Conservation (phyloP, 2,888 invertebrate species). For the Nasonovia ribisnigri region DNA sequence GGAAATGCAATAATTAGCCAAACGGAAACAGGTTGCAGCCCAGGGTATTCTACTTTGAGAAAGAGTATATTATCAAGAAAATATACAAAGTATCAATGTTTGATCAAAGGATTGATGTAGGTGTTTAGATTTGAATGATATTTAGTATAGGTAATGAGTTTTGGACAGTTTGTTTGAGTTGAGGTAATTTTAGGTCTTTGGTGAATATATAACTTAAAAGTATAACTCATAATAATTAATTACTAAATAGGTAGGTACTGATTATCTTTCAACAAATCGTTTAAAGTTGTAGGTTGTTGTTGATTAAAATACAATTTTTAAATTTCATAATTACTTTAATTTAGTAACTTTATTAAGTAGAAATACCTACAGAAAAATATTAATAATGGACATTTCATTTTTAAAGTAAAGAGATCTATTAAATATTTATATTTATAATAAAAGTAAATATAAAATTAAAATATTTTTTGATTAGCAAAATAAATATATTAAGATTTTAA, state of each 20-base stretch:
- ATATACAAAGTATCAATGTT: neutral
- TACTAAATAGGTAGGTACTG: neutral
- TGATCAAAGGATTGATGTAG: neutral
- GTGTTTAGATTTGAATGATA: neutral
- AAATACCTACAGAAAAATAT: neutral
- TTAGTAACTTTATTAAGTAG: neutral
- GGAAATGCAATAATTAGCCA: too few relatives aligned
- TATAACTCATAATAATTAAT: neutral
- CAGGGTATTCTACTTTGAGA: too few relatives aligned
- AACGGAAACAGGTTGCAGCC: too few relatives aligned
- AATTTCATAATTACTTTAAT: neutral
- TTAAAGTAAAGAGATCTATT: neutral
- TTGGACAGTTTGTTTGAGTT: neutral
- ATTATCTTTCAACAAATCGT: neutral
- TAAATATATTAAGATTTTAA: neutral
- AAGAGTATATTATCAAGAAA: neutral
- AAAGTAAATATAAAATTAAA: conserved; percentile 6
- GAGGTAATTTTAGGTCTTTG: neutral
- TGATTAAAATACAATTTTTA: neutral
- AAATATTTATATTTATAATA: neutral
- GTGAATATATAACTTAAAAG: neutral
- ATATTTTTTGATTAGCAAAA: neutral
- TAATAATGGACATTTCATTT: neutral
- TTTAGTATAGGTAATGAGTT: neutral
- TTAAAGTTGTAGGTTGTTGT: neutral